Evolutionary conservation across 2,113 vertebrate species (phyloP).

Genomic region (Halichoerus grypus): DNA sequence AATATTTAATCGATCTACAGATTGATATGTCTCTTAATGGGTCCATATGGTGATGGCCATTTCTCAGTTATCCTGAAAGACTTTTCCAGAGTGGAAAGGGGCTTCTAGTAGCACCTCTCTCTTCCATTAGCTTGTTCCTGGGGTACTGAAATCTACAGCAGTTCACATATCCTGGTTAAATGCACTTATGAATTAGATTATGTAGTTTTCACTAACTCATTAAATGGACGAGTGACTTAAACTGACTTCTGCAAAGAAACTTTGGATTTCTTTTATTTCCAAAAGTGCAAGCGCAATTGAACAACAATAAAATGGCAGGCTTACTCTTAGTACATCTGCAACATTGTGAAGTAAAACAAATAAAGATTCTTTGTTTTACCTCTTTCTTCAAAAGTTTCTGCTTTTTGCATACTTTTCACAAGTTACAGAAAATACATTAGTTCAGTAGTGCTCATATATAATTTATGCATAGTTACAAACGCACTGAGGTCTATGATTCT

Average conservation of each 20-base stretch:
- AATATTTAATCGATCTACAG: neutral
- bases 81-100: neutral
- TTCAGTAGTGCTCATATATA: neutral
- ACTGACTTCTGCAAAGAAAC: constrained; percentile 42
- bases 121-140: neutral
- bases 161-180: neutral
- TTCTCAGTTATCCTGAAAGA: neutral
- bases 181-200: neutral
- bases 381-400: neutral
- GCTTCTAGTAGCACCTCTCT: rapidly evolving
- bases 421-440: neutral
- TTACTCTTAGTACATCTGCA: neutral
- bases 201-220: neutral
- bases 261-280: neutral
- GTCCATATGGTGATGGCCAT: neutral
- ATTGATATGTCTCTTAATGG: neutral
- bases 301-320: neutral
- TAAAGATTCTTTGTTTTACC: neutral
- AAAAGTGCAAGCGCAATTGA: neutral
- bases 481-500: neutral
- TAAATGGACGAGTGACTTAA: constrained; percentile 22
- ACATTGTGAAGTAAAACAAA: neutral
- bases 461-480: neutral
- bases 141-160: neutral
- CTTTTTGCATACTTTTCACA: neutral